Evolutionary conservation across 2,113 vertebrate species (phyloP), one percentile per base, ranked within the genome.

Genomic region (Rhagologus leucostigma): DNA sequence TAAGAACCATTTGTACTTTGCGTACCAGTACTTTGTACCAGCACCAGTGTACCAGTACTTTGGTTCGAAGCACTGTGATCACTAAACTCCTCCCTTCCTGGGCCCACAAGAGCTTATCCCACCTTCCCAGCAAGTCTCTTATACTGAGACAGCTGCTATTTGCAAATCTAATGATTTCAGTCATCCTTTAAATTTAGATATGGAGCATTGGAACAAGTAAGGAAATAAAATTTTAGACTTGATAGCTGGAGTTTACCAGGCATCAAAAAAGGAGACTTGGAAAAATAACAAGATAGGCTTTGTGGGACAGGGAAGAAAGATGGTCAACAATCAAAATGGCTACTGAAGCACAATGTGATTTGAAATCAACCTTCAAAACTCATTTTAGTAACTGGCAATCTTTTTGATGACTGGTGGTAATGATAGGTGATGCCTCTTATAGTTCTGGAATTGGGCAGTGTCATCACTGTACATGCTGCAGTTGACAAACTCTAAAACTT

Each of bases 381-480:
- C 13, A 47, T 88, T 86, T 77, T 39, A 50, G 29, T 30, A 84
- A 60, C 46, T n/a, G 55, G 59, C 19, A 84, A 57, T 41, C 27
- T 78, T 95, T 46, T 46, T 55, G 35, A 76, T 67, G 55, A 73
- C 20, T 90, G 35, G 19, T 80, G 57, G 60, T 41, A 84, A 87
- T 24, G 59, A 49, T 27, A 74, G 55, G 78, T 64, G 73, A 73
- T 56, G 68, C 14, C 44, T 90, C 74, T 68, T 65, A 83, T 37
- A 86, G 74, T 24, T 71, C 52, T 67, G 59, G 71, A 93, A 77
- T 55, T 91, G 56, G 93, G 84, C 81, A 87, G 87, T 95, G 95
- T 97, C 97, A 97, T 87, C 94, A 69, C 76, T 93, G 52, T 95
- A 97, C 92, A 17, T 65, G 63, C 30, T 96, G 97, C 93, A 96